A percentile compares a stretch with the other conserved stretches of the same genome.
Conservation (phyloP, 2,888 invertebrate species). For the Aspidiotus rigidus region DNA sequence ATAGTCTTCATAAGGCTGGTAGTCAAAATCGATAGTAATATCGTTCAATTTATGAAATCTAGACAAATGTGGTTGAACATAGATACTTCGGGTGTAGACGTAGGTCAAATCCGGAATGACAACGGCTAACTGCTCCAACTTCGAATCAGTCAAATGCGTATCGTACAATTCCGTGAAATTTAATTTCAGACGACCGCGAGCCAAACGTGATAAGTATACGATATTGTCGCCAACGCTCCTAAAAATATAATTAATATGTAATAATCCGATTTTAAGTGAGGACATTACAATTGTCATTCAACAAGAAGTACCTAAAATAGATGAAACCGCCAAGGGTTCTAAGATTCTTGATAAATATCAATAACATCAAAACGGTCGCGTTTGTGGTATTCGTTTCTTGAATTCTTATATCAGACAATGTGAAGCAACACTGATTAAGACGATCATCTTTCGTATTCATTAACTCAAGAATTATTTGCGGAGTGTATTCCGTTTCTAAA, state of each 20-base stretch:
- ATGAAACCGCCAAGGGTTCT: slow-evolving; percentile 41
- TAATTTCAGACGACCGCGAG: slow-evolving; percentile 36
- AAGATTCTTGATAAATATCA: slow-evolving; percentile 40
- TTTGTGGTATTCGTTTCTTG: slow-evolving; percentile 41
- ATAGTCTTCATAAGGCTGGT: slow-evolving; percentile 22
- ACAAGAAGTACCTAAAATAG: slow-evolving; percentile 39
- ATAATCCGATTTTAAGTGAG: background rate
- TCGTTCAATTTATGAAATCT: slow-evolving; percentile 12
- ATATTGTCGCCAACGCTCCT: slow-evolving; percentile 41
- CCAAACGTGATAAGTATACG: slow-evolving; percentile 37
- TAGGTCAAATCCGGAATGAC: slow-evolving; percentile 20
- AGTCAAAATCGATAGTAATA: slow-evolving; percentile 26
- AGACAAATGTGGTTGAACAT: slow-evolving; percentile 6
- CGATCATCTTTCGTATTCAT: slow-evolving; percentile 12
- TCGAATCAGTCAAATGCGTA: slow-evolving; percentile 39
- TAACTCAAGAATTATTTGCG: slow-evolving; percentile 7
- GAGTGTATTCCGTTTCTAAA: slow-evolving; percentile 12
- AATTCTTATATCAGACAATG: slow-evolving; percentile 40
- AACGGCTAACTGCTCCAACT: slow-evolving; percentile 18
- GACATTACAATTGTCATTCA: background rate
- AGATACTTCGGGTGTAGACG: slow-evolving; percentile 21
- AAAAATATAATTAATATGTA: slow-evolving; percentile 13
- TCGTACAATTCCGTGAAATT: slow-evolving; percentile 41
- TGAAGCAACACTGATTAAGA: slow-evolving; percentile 39
- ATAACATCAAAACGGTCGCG: slow-evolving; percentile 39